These are phyloP conservation scores for Hypomesus transpacificus DNA, from an alignment of 2,113 vertebrate species.

Conservation along the genomic window DNA sequence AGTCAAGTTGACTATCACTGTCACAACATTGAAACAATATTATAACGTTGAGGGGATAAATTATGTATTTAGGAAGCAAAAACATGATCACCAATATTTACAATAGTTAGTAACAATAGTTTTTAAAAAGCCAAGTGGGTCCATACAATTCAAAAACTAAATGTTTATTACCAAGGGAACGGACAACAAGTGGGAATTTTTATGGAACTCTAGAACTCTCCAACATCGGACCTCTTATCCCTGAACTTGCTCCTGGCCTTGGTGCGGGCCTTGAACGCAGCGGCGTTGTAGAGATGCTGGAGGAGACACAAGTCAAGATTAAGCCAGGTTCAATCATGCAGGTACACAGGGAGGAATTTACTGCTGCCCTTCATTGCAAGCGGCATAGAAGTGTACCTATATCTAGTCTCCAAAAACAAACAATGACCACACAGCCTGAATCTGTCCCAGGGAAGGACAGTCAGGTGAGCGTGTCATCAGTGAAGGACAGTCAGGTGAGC, in stretches of 20 bases:
- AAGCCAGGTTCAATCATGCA: not conserved
- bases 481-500: too few relatives aligned
- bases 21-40: too few relatives aligned
- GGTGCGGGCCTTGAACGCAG: conserved; percentile 95
- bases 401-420: too few relatives aligned
- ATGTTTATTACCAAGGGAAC: not conserved
- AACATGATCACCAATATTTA: conserved; percentile 41
- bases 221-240: conserved; percentile 94
- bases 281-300: conserved; percentile 96
- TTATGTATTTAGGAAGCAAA: too few relatives aligned
- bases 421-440: too few relatives aligned
- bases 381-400: too few relatives aligned
- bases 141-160: not conserved
- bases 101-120: conserved; percentile 38
- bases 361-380: too few relatives aligned
- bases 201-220: conserved; percentile 79
- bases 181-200: not conserved
- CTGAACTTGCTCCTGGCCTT: conserved; percentile 96
- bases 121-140: conserved; percentile 6
- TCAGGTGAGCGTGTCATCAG: too few relatives aligned
- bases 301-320: conserved; percentile 17
- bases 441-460: too few relatives aligned
- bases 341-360: not conserved
- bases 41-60: too few relatives aligned
- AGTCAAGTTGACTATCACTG: too few relatives aligned